Evolutionary conservation across 2,888 invertebrate genomes (phyloP), one percentile per base, ranked within the genome.

Genomic region (Salticus scenicus): DNA sequence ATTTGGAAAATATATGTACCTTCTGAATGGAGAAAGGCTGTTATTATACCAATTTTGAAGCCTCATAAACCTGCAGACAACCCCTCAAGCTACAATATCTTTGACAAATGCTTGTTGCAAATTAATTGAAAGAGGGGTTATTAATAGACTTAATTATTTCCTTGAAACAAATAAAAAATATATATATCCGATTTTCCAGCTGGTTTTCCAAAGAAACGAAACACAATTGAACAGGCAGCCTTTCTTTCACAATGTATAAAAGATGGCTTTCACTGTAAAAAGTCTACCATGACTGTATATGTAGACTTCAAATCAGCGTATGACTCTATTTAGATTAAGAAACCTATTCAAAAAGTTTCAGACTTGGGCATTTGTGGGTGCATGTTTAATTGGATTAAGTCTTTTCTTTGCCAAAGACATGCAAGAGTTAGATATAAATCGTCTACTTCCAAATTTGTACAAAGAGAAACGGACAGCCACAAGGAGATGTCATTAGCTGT

Each of bases 61-160:
- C 57, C 20, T n/a, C 4, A 20, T 28, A 41, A 64, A 24, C 17
- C 28, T 10, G 1, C 66, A 12, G 42, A 42, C 10, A 20, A 28
- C 28, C 42, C 30, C 27, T 75, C 66, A 28, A 75, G 42, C 2
- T 41, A 75, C 20, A 66, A 47, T 47, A 14, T 47, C 42, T 12
- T 27, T 75, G n/a, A 66, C 66, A 47, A 75, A 66, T 42, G 47
- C 47, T 24, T 47, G 28, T 28, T 72, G 71, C 1, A 72, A 28
- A 28, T 0, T 24, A 12, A 42, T 20, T n/a, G 30, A 33, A 31
- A 41, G 17, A 4, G 37, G 33, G 41, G 28, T 37, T 1, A 2
- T 2, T 41, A 63, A 64, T 17, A 1, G n/a, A 0, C 8, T 33
- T 27, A 64, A 24, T n/a, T 64, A 64, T 27, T 64, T 24, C 27